These are phyloP conservation scores for Heterochromis multidens DNA, from an alignment of 2,113 vertebrate species.

Conservation along the genomic window DNA sequence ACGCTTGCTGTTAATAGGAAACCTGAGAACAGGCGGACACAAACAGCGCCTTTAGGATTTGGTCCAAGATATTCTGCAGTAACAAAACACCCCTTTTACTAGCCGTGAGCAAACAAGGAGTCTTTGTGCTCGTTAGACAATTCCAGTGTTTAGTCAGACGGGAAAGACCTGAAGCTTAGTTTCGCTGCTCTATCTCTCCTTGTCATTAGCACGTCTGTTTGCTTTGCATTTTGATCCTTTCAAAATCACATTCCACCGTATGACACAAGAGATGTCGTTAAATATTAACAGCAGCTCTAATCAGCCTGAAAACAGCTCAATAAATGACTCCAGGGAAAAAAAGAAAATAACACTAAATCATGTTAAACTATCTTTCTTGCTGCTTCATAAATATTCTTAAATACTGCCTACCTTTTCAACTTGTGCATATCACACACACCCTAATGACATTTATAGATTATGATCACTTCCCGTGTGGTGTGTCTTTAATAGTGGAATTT, in stretches of 20 bases:
- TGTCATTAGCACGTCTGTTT: background rate
- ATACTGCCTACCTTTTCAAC: background rate
- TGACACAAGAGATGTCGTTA: background rate
- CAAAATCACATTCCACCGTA: background rate
- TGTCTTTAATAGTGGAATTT: background rate
- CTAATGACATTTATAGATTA: background rate
- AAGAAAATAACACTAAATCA: no score
- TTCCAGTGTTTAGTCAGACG: slow-evolving; percentile 37
- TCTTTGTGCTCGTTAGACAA: slow-evolving; percentile 57
- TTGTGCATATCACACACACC: background rate
- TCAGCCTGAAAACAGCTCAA: slow-evolving; percentile 2
- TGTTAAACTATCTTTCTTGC: background rate
- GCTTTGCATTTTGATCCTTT: background rate
- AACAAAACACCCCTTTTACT: slow-evolving; percentile 10
- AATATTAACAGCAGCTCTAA: slow-evolving; percentile 39
- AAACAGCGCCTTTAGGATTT: slow-evolving; percentile 1
- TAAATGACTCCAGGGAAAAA: background rate
- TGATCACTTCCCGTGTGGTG: background rate
- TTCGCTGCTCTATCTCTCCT: background rate
- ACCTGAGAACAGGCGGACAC: slow-evolving; percentile 18
- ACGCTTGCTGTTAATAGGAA: background rate
- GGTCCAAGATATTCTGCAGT: background rate
- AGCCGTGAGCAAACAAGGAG: slow-evolving; percentile 27
- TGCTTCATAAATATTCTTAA: background rate
- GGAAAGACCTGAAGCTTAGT: background rate